Percentiles rank a stretch among this genome's conserved stretches.
Conservation (phyloP, 2,888 invertebrate species). For the Apocheima hispidaria region DNA sequence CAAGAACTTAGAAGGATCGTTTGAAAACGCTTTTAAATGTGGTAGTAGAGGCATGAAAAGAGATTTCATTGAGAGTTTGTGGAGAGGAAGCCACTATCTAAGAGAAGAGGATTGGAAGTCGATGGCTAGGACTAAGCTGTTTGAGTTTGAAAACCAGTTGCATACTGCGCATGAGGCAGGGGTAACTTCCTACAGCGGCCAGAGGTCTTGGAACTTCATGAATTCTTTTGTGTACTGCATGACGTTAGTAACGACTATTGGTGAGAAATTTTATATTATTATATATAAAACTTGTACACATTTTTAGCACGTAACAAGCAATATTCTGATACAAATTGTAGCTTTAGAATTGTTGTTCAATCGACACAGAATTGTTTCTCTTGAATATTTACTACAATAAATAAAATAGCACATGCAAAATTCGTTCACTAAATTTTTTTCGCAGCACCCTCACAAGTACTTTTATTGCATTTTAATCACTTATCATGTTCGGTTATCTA, state of each 20-base stretch:
- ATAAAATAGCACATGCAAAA: neutral
- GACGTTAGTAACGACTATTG: slow-evolving; percentile 95
- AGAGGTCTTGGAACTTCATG: slow-evolving; percentile 94
- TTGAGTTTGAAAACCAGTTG: slow-evolving; percentile 94
- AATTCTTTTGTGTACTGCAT: slow-evolving; percentile 95
- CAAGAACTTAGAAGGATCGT: slow-evolving; percentile 93
- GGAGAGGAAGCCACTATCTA: slow-evolving; percentile 93
- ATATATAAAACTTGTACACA: neutral
- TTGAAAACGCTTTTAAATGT: slow-evolving; percentile 95
- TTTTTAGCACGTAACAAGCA: no score
- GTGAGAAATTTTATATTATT: slow-evolving; percentile 87
- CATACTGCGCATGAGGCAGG: slow-evolving; percentile 94
- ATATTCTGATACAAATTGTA: neutral
- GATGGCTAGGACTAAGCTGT: slow-evolving; percentile 91
- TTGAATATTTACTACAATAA: neutral
- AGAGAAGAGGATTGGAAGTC: slow-evolving; percentile 96
- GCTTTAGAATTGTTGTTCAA: neutral
- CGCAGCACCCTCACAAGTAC: neutral
- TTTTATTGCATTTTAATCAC: no score
- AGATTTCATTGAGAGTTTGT: slow-evolving; percentile 93
- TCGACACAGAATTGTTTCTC: neutral
- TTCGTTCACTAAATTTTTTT: neutral
- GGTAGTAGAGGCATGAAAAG: slow-evolving; percentile 94
- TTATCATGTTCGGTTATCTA: no score
- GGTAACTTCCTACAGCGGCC: slow-evolving; percentile 93